Conservation (phyloP, 30 jellyfish, hydroid and myxozoan genomes). For the Pseudorhiza aurosa region DNA sequence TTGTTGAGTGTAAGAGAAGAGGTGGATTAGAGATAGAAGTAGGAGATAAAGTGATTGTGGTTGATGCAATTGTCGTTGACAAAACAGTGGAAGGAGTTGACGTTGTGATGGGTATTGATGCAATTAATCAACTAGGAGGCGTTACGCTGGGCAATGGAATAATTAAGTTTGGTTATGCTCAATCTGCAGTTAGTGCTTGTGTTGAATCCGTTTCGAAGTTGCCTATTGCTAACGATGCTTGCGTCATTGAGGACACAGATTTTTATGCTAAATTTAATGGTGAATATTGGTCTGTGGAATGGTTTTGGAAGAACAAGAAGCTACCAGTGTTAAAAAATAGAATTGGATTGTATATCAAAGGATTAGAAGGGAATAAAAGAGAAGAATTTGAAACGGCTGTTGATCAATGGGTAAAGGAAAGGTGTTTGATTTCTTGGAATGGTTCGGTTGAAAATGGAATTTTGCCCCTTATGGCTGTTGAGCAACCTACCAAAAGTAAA, state of each 20-base stretch:
- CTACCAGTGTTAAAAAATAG: background rate
- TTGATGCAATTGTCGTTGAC: background rate
- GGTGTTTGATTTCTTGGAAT: slow-evolving; percentile 12
- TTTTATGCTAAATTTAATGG: slow-evolving; percentile 17
- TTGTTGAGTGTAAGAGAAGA: background rate
- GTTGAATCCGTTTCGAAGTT: background rate
- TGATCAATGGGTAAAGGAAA: background rate
- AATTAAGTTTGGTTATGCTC: background rate
- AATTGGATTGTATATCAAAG: background rate
- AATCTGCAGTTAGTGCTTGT: background rate
- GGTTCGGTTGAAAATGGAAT: slow-evolving; percentile 4
- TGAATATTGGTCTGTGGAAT: slow-evolving; percentile 17
- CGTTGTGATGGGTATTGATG: background rate
- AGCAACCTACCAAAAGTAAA: slow-evolving; percentile 20
- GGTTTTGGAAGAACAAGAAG: slow-evolving; percentile 17
- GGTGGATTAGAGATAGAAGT: slow-evolving; percentile 1
- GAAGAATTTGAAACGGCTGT: slow-evolving; percentile 23
- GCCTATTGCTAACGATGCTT: background rate
- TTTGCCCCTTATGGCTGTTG: slow-evolving; percentile 38
- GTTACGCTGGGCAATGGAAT: background rate
- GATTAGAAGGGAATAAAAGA: background rate
- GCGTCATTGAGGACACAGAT: slow-evolving; percentile 2
- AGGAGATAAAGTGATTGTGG: background rate
- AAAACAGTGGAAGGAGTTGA: slow-evolving; percentile 4
- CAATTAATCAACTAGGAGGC: slow-evolving; percentile 7